Conservation (phyloP, 2,797 vertebrate species). For the Poecilia velifera region DNA sequence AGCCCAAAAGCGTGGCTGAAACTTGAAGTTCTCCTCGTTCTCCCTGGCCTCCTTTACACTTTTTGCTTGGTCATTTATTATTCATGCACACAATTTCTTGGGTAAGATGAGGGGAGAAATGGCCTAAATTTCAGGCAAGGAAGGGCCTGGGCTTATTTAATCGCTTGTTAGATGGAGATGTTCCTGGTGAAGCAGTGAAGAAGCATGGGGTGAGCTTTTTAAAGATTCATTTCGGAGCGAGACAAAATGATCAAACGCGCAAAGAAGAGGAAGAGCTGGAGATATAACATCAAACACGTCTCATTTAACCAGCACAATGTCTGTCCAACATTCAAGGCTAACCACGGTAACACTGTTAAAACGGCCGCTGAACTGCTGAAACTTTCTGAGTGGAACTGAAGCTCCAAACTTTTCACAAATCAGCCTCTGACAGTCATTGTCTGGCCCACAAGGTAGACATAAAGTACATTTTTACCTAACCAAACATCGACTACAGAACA, state of each 20-base stretch:
- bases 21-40: constrained; percentile 15
- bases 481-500: neutral
- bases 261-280: neutral
- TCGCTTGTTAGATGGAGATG: constrained; percentile 21
- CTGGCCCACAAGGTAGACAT: neutral
- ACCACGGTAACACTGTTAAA: neutral
- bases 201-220: constrained; percentile 10
- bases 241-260: constrained; percentile 9
- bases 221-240: constrained; percentile 24
- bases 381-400: neutral
- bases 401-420: neutral
- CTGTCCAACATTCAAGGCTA: constrained; percentile 1
- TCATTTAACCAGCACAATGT: constrained; percentile 10
- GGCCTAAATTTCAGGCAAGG: constrained; percentile 30
- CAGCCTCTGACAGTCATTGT: neutral
- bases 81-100: constrained; percentile 54
- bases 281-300: neutral
- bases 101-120: constrained; percentile 43
- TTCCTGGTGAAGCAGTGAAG: constrained; percentile 11
- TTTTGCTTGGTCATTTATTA: constrained; percentile 56
- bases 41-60: constrained; percentile 37
- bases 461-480: neutral
- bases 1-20: constrained; percentile 41
- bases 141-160: constrained; percentile 19
- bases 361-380: neutral